A percentile compares a stretch with the other conserved stretches of the same genome.
Evolutionary conservation across 2,888 invertebrate genomes (phyloP).

Genomic region (Cephus rjabovi): DNA sequence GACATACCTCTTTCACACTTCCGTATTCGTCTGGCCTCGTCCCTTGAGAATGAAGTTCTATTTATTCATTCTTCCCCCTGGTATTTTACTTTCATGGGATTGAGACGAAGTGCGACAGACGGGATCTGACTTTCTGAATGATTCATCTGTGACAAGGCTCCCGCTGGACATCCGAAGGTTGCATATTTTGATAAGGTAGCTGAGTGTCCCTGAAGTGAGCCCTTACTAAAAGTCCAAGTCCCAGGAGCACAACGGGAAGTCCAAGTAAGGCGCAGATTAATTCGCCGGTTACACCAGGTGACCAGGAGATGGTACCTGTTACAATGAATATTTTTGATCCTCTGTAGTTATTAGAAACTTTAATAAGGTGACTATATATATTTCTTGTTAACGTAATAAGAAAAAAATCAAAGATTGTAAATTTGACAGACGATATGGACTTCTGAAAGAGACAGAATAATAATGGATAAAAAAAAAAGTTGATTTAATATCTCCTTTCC

Average conservation of each 20-base stretch:
- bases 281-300: conserved; percentile 73
- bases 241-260: conserved; percentile 71
- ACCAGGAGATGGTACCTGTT: conserved; percentile 68
- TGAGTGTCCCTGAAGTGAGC: conserved; percentile 69
- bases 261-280: conserved; percentile 72
- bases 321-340: not conserved
- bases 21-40: not conserved
- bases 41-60: not conserved
- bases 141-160: conserved; percentile 59
- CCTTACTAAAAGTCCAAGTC: conserved; percentile 69
- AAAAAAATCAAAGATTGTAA: not conserved
- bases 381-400: not conserved
- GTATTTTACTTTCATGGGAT: not conserved
- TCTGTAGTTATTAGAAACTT: not conserved
- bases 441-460: too few species aligned
- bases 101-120: not conserved
- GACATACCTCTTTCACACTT: not conserved
- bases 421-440: not conserved
- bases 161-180: conserved; percentile 46
- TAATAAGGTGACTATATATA: not conserved
- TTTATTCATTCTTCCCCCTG: not conserved
- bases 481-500: too few species aligned
- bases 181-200: conserved; percentile 44
- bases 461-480: too few species aligned
- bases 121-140: not conserved